These are phyloP conservation scores for Diplolepis rosae DNA, from an alignment of 2,888 invertebrate genomes.

Conservation along the genomic window DNA sequence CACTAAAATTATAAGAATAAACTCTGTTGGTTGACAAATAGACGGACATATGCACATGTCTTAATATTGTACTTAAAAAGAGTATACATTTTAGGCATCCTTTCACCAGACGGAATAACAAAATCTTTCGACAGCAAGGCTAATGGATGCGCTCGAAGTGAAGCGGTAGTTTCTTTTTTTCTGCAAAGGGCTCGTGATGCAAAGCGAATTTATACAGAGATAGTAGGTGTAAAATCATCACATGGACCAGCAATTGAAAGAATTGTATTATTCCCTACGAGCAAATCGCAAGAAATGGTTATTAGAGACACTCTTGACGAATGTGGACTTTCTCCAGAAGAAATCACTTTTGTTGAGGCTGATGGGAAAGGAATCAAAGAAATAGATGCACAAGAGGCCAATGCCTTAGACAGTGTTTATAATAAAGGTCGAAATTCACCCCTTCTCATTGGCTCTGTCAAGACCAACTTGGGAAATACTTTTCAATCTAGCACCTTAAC, in stretches of 20 bases:
- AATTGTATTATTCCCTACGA: slow-evolving; percentile 31
- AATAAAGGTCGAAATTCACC: slow-evolving; percentile 44
- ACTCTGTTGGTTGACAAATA: no score
- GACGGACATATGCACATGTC: slow-evolving; percentile 70
- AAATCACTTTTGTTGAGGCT: slow-evolving; percentile 52
- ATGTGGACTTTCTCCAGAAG: slow-evolving; percentile 42
- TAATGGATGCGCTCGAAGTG: slow-evolving; percentile 45
- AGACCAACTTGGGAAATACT: slow-evolving; percentile 46
- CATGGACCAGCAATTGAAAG: slow-evolving; percentile 71
- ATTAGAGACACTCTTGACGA: slow-evolving; percentile 43
- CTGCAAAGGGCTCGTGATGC: slow-evolving; percentile 45
- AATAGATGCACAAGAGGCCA: slow-evolving; percentile 63
- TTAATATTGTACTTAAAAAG: slow-evolving; percentile 65
- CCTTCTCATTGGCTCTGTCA: slow-evolving; percentile 51
- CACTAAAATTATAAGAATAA: no score
- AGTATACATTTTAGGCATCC: slow-evolving; percentile 31
- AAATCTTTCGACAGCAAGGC: slow-evolving; percentile 47
- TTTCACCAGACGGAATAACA: slow-evolving; percentile 44
- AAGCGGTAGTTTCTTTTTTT: slow-evolving; percentile 39
- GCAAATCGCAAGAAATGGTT: slow-evolving; percentile 38
- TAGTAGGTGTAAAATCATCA: slow-evolving; percentile 73
- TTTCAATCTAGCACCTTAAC: slow-evolving; percentile 25
- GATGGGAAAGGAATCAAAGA: slow-evolving; percentile 79
- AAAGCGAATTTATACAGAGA: slow-evolving; percentile 47
- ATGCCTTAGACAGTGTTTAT: slow-evolving; percentile 49